phyloP scores from a whole-genome alignment of 2,888 invertebrate genomes.

The Apotomis capreana region DNA sequence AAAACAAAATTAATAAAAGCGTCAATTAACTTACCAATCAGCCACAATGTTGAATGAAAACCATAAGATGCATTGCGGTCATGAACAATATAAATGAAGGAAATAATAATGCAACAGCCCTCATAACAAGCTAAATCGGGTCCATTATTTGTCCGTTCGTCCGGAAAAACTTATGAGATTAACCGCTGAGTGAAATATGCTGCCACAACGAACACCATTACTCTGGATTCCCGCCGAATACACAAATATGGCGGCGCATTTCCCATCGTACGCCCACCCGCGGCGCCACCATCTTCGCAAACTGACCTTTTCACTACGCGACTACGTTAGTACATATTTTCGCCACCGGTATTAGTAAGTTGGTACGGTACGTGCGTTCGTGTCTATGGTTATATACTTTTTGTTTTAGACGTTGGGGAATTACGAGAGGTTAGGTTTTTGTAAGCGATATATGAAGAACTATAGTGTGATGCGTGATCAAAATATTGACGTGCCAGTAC shows the following conservation, averaged over 20 bases:
- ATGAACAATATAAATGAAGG: conserved; percentile 25
- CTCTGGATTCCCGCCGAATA: conserved; percentile 35
- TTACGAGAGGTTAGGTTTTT: conserved; percentile 32
- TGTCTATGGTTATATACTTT: conserved; percentile 34
- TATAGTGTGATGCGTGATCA: conserved; percentile 15
- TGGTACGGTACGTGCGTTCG: conserved; percentile 28
- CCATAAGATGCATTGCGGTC: conserved; percentile 21
- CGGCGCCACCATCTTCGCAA: conserved; percentile 22
- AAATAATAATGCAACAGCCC: conserved; percentile 36
- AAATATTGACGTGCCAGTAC: conserved; percentile 10
- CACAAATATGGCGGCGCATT: conserved; percentile 37
- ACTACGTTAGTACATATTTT: conserved; percentile 1
- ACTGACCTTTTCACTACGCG: not conserved
- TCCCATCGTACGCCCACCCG: not conserved
- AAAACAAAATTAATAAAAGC: too few relatives aligned
- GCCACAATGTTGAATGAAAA: not conserved
- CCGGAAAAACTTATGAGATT: conserved; percentile 43
- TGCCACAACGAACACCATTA: conserved; percentile 35
- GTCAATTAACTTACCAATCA: not conserved
- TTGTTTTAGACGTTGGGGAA: conserved; percentile 37
- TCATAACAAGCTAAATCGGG: conserved; percentile 41
- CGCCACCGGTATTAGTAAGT: conserved; percentile 7
- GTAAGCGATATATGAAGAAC: conserved; percentile 30
- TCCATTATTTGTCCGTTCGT: conserved; percentile 40
- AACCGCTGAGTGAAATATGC: conserved; percentile 41